Base-by-base conservation (phyloP, 1,140 invertebrate genomes). In the Wiebesia pumilae region DNA sequence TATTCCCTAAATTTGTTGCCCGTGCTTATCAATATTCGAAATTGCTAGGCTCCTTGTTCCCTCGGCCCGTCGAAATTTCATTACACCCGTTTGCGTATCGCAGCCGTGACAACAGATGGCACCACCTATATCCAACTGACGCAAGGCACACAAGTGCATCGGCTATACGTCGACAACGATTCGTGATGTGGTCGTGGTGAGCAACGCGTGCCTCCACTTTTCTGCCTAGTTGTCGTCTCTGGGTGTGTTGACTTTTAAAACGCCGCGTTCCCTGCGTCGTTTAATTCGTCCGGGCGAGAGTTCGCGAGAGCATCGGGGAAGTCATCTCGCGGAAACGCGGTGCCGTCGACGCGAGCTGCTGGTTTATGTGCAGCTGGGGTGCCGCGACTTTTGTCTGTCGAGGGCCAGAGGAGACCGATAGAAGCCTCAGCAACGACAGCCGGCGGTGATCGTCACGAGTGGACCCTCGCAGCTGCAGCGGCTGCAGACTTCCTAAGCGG, bases 181-280 rank as follows among this genome's bases (percentile, higher is more conserved):
- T 4, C 16, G 78, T 16, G 54, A 62, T 62, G 3, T 27, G 58
- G 24, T n/a, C 16, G 47, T 51, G 33, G 80, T 30, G 69, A 27
- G 51, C 30, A 77, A 62, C 24, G 82, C 82, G 27, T 54, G 24
- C 35, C 75, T 73, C 81, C 30, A 30, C 67, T 27, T 10, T 27
- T 40, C 33, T 21, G 1, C 27, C 33, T 82, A 71, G 62, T 82
- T 69, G 69, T 58, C 43, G 73, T 65, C 54, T 51, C 54, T 84
- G 82, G 82, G 82, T 84, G 82, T 78, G 69, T 83, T 75, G 81
- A 83, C 47, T 83, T 73, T 75, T 75, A 47, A 83, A 83, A 83
- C 81, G 69, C 69, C 43, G 81, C 24, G 81, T 51, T 54, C 51
- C 16, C 19, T 21, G 51, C 51, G 51, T 54, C 38, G 35, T 38